phyloP scores from a whole-genome alignment of 2,888 invertebrate species.

The Diaperis boleti region DNA sequence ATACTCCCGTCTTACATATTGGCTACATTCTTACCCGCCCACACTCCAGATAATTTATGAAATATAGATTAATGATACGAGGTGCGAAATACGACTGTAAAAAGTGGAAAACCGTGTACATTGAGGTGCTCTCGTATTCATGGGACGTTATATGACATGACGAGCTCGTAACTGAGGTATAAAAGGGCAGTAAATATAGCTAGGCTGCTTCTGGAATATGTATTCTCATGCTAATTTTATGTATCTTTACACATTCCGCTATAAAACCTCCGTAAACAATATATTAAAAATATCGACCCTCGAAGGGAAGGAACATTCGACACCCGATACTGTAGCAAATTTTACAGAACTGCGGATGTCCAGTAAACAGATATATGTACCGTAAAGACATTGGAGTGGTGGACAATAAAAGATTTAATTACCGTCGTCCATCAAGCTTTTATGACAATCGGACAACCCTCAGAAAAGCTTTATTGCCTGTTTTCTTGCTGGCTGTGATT shows the following conservation, averaged over 20 bases:
- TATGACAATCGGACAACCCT: slow-evolving; percentile 59
- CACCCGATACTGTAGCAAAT: too few relatives aligned
- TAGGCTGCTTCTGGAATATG: slow-evolving; percentile 58
- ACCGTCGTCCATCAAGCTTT: slow-evolving; percentile 58
- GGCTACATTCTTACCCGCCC: too few relatives aligned
- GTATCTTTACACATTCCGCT: slow-evolving; percentile 47
- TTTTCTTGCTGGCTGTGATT: slow-evolving; percentile 54
- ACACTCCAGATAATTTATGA: slow-evolving; percentile 44
- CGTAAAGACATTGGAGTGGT: slow-evolving; percentile 41
- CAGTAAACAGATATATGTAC: slow-evolving; percentile 39
- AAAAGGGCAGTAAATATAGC: slow-evolving; percentile 63
- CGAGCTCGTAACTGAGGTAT: slow-evolving; percentile 61
- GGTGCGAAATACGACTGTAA: slow-evolving; percentile 55
- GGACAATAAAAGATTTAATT: slow-evolving; percentile 56
- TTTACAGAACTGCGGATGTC: too few relatives aligned
- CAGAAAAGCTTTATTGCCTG: slow-evolving; percentile 53
- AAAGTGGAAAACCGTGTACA: slow-evolving; percentile 62
- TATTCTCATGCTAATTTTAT: slow-evolving; percentile 61
- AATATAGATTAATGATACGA: slow-evolving; percentile 47
- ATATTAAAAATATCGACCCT: slow-evolving; percentile 39
- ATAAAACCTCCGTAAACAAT: slow-evolving; percentile 44
- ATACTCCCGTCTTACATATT: too few relatives aligned
- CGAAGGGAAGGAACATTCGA: neutral
- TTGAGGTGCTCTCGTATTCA: slow-evolving; percentile 61
- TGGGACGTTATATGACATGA: slow-evolving; percentile 62